Conservation (phyloP, 2,113 vertebrate genomes). For the Crotophaga sulcirostris region DNA sequence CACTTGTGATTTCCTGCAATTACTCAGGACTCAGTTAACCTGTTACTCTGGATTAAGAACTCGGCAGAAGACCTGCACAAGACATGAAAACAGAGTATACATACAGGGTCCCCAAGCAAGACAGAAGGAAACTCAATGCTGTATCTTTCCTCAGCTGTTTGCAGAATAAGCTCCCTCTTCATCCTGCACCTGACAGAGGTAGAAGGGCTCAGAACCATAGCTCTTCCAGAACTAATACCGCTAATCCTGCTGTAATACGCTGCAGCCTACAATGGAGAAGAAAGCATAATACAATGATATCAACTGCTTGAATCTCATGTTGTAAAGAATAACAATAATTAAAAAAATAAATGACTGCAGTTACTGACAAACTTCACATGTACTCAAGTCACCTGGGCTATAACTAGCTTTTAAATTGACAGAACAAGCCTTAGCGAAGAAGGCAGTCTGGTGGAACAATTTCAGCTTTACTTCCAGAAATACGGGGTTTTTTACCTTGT, state of each 20-base stretch:
- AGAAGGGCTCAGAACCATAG: not conserved
- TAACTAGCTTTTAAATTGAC: not conserved
- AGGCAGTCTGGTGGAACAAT: not conserved
- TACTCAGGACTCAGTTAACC: not conserved
- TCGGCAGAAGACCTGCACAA: accelerated
- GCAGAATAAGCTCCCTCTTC: not conserved
- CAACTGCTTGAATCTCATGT: not conserved
- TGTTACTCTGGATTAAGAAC: not conserved
- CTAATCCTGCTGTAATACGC: not conserved
- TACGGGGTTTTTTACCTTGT: not conserved
- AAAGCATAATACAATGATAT: not conserved
- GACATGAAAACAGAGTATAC: not conserved
- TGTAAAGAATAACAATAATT: not conserved
- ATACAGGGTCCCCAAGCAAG: not conserved
- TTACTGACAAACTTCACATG: not conserved
- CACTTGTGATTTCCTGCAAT: not conserved
- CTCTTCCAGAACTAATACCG: not conserved
- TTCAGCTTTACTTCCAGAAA: not conserved
- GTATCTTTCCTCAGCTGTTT: not conserved
- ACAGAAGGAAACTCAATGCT: not conserved
- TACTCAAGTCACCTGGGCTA: not conserved
- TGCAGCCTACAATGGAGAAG: not conserved
- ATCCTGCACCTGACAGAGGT: not conserved
- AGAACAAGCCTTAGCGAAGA: not conserved
- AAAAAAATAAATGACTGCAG: not conserved